phyloP scores from a whole-genome alignment of 2,797 vertebrate species.

The Artibeus jamaicensis region DNA sequence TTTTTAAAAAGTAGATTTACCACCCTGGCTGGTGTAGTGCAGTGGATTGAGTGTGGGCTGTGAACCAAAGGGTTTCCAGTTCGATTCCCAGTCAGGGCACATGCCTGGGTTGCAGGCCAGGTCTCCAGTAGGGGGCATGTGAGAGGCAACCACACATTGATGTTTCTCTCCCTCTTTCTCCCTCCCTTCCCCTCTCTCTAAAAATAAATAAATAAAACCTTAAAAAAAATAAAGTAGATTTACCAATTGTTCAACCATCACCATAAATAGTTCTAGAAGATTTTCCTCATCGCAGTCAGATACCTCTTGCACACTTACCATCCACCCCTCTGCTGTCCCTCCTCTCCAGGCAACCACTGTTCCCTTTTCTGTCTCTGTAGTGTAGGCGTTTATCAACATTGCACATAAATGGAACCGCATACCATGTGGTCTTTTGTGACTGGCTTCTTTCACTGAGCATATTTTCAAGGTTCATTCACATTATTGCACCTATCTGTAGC shows the following conservation, averaged over 20 bases:
- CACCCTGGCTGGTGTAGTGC: too few relatives aligned
- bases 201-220: neutral
- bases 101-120: too few relatives aligned
- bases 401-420: neutral
- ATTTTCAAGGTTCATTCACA: neutral
- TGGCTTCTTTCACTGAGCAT: slow-evolving; percentile 11
- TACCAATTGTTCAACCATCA: neutral
- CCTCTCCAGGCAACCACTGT: neutral
- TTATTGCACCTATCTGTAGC: neutral
- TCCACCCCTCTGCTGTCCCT: neutral
- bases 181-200: too few relatives aligned
- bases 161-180: too few relatives aligned
- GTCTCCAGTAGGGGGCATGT: too few relatives aligned
- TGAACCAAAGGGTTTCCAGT: too few relatives aligned
- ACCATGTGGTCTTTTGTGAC: neutral
- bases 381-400: neutral
- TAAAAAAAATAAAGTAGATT: neutral
- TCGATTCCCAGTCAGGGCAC: too few relatives aligned
- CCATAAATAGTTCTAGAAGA: slow-evolving; percentile 22
- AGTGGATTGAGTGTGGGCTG: too few relatives aligned
- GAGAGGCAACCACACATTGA: too few relatives aligned
- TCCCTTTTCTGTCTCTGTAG: neutral
- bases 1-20: neutral
- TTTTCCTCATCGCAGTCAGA: neutral
- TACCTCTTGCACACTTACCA: neutral